Evolutionary conservation across 2,113 vertebrate genomes (phyloP).

Genomic region (Mobula birostris): DNA sequence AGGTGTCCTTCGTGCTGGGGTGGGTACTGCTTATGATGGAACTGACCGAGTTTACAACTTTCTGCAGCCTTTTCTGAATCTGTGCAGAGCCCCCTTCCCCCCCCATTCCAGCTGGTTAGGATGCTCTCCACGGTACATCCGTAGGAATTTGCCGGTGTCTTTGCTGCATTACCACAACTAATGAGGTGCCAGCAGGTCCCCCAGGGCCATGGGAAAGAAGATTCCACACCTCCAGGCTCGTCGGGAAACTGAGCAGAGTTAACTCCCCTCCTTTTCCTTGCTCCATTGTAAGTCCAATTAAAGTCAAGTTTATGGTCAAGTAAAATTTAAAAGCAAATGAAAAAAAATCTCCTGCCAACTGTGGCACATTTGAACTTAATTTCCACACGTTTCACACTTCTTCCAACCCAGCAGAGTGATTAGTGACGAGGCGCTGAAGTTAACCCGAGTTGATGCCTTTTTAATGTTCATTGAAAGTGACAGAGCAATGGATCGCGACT

Average conservation of each 20-base stretch:
- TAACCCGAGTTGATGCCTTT: background rate
- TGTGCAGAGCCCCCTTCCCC: too few species aligned
- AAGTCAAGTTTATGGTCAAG: background rate
- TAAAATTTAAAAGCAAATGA: background rate
- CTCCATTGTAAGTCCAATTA: conserved; percentile 9
- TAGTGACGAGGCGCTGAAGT: background rate
- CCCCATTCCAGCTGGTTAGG: too few species aligned
- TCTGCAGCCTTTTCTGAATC: too few species aligned
- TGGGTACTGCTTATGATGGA: too few species aligned
- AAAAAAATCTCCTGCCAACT: background rate
- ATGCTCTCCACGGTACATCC: too few species aligned
- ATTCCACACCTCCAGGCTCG: background rate
- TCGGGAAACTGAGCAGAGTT: background rate
- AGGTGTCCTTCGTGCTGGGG: too few species aligned
- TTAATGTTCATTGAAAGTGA: background rate
- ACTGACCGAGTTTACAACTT: too few species aligned
- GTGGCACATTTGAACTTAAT: background rate
- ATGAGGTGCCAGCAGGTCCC: background rate
- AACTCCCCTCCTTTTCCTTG: background rate
- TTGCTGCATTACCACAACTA: too few species aligned
- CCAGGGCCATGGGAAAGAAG: background rate
- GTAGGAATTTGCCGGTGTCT: too few species aligned
- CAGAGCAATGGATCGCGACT: background rate
- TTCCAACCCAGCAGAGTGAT: too few species aligned
- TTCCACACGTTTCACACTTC: background rate